Conservation (phyloP, 2,797 vertebrate species). For the Thripadectes ignobilis region DNA sequence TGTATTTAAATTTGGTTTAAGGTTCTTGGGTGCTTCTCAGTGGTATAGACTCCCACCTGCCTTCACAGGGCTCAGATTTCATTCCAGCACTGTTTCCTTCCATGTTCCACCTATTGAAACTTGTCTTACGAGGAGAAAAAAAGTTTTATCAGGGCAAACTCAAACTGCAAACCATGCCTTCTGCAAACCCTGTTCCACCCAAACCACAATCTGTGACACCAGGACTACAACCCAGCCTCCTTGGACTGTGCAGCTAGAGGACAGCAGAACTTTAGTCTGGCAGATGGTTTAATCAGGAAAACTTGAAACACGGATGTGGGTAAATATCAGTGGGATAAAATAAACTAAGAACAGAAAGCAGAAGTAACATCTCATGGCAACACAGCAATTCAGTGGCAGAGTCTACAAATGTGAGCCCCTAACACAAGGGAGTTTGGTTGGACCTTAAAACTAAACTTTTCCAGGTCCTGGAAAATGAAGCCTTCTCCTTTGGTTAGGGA, state of each 20-base stretch:
- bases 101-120: background rate
- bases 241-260: background rate
- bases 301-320: background rate
- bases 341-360: background rate
- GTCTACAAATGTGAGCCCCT: rapidly evolving
- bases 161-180: background rate
- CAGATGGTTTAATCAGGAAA: background rate
- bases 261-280: background rate
- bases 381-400: rapidly evolving
- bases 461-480: background rate
- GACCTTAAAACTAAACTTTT: background rate
- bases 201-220: background rate
- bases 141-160: background rate
- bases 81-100: background rate
- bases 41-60: background rate
- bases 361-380: background rate
- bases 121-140: background rate
- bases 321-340: background rate
- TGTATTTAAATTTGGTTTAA: background rate
- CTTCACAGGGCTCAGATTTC: background rate
- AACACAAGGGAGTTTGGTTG: background rate
- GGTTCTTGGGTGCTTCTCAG: background rate
- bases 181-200: background rate
- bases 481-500: background rate
- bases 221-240: background rate